Percentiles rank a stretch among this genome's conserved stretches.
Evolutionary conservation across 2,888 invertebrate species (phyloP).

Genomic region (Lacanobia oleracea): DNA sequence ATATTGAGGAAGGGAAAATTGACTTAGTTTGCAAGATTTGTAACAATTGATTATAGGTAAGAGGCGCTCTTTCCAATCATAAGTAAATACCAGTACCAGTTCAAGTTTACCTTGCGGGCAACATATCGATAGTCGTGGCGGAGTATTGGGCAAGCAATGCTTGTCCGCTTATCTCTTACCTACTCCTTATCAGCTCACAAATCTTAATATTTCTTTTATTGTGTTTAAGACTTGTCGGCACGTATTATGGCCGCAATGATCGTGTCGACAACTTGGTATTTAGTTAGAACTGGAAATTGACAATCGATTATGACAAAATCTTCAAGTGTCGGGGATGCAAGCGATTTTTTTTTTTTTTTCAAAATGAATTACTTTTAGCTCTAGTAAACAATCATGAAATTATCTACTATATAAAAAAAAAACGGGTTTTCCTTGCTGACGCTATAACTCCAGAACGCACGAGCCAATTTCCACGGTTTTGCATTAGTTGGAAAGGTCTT

Average conservation of each 20-base stretch:
- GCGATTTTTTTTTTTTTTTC: too few relatives aligned
- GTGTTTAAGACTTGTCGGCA: conserved; percentile 15
- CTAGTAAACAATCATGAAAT: too few relatives aligned
- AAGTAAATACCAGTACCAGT: neutral
- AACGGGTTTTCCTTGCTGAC: too few relatives aligned
- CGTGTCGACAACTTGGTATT: conserved; percentile 9
- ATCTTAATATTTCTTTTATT: conserved; percentile 37
- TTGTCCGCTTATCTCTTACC: conserved; percentile 29
- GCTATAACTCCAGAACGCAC: too few relatives aligned
- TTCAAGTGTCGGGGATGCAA: too few relatives aligned
- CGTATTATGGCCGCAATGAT: conserved; percentile 27
- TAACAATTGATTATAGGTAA: neutral
- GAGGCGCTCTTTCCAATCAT: neutral
- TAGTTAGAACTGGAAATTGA: neutral
- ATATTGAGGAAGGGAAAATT: conserved; percentile 1
- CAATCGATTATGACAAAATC: too few relatives aligned
- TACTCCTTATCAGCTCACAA: conserved; percentile 31
- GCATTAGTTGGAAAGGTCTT: too few relatives aligned
- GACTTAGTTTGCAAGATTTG: neutral
- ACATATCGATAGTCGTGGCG: conserved; percentile 11
- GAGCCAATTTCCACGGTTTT: too few relatives aligned
- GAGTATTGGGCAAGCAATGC: conserved; percentile 17
- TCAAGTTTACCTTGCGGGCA: neutral
- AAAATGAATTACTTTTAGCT: too few relatives aligned
- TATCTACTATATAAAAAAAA: too few relatives aligned